These are phyloP conservation scores for Gymnothorax reevesii DNA, from an alignment of 2,797 vertebrate species.

Conservation along the genomic window DNA sequence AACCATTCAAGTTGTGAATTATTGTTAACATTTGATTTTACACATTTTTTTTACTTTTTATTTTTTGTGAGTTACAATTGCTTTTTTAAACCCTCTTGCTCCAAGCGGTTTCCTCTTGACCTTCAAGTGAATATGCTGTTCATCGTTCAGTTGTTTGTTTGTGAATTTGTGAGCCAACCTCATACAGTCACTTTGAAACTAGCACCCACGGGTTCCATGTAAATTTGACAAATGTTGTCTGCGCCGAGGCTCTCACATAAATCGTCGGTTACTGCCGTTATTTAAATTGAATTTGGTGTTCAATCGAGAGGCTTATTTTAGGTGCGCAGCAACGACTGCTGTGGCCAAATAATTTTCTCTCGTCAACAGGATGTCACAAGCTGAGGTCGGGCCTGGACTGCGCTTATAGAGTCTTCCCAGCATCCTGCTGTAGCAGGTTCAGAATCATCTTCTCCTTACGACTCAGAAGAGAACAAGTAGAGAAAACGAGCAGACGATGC, in stretches of 20 bases:
- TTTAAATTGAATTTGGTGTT: too few relatives aligned
- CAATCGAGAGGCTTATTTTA: neutral
- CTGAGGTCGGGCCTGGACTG: conserved; percentile 66
- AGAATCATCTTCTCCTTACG: conserved; percentile 66
- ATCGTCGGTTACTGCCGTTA: neutral
- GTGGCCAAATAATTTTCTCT: neutral
- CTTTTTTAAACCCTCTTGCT: neutral
- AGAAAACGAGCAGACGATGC: neutral
- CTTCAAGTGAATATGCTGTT: neutral
- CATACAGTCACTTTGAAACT: neutral
- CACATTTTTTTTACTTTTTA: conserved; percentile 46
- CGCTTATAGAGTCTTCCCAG: conserved; percentile 68
- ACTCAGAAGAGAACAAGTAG: conserved; percentile 32
- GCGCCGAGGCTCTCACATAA: neutral
- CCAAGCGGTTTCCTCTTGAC: neutral
- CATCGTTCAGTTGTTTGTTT: neutral
- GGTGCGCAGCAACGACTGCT: neutral
- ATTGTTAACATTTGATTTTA: conserved; percentile 61
- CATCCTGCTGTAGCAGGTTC: conserved; percentile 71
- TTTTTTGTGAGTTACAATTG: neutral
- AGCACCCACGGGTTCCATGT: neutral
- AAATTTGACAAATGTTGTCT: neutral
- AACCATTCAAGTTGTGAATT: too few relatives aligned
- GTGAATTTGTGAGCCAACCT: neutral
- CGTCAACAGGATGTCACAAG: conserved; percentile 13